Conservation (phyloP, 2,113 vertebrate species). For the Dissostichus mawsoni region DNA sequence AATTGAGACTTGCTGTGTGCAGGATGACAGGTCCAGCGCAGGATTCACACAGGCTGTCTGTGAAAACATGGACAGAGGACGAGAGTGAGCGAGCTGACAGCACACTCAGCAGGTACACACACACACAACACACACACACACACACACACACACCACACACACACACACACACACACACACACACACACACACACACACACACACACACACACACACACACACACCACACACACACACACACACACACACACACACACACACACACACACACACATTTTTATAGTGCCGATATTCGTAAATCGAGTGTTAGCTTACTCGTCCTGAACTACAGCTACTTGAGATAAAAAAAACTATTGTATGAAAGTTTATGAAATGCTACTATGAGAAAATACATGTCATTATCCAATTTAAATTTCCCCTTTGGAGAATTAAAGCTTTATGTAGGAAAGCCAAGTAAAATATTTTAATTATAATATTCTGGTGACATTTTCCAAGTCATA, state of each 20-base stretch:
- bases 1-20: slow-evolving; percentile 14
- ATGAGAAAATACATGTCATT: not conserved
- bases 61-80: slow-evolving; percentile 81
- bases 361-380: too few relatives aligned
- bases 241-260: not conserved
- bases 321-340: not conserved
- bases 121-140: not conserved
- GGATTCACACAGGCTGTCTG: slow-evolving; percentile 73
- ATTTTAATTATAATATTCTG: too few relatives aligned
- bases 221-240: slow-evolving; percentile 14
- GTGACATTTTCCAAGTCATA: too few relatives aligned
- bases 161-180: not conserved
- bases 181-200: too few relatives aligned
- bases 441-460: too few relatives aligned
- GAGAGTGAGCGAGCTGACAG: slow-evolving; percentile 77
- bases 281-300: not conserved
- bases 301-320: not conserved
- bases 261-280: too few relatives aligned
- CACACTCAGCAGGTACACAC: slow-evolving; percentile 82
- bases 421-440: not conserved
- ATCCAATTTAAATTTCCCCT: not conserved
- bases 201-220: not conserved
- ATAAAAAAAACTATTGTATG: too few relatives aligned
- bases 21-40: slow-evolving; percentile 85
- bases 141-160: not conserved